Percentiles rank a stretch among this genome's conserved stretches.
Evolutionary conservation across 2,797 vertebrate species (phyloP).

Genomic region (Bufotes viridis): DNA sequence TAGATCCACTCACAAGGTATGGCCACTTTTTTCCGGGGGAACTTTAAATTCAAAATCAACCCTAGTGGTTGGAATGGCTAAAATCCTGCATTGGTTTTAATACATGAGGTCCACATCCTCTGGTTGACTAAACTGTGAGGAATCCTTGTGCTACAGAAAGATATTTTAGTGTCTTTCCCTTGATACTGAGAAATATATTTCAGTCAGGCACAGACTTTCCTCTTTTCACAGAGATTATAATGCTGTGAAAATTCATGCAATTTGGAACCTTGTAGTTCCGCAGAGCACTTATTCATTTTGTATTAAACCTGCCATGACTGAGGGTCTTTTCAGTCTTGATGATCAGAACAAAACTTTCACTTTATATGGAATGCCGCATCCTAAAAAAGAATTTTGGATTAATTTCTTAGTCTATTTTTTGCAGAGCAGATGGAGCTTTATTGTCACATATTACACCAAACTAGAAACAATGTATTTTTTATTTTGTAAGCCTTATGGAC

Average conservation of each 20-base stretch:
- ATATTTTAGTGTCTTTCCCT: not conserved
- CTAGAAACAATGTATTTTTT: not conserved
- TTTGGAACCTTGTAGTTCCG: not conserved
- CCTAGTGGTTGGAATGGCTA: not conserved
- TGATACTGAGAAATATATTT: not conserved
- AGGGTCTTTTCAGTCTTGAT: not conserved
- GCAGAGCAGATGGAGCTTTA: not conserved
- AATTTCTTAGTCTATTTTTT: not conserved
- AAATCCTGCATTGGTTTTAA: not conserved
- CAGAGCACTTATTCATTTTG: not conserved
- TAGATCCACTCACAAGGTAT: no score
- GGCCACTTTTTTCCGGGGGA: no score
- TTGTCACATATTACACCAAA: not conserved
- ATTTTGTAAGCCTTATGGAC: not conserved
- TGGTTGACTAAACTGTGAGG: not conserved
- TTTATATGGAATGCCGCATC: not conserved
- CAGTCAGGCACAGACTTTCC: not conserved
- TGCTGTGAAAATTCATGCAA: not conserved
- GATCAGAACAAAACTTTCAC: not conserved
- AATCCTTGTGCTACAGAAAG: not conserved
- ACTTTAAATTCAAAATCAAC: no score
- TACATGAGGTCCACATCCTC: not conserved
- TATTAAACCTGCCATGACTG: not conserved
- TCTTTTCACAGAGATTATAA: not conserved
- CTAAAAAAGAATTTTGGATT: not conserved